Percentiles rank a stretch among this genome's conserved stretches.
phyloP scores from a whole-genome alignment of 2,888 invertebrate species.

The Mechanitis messenoides region DNA sequence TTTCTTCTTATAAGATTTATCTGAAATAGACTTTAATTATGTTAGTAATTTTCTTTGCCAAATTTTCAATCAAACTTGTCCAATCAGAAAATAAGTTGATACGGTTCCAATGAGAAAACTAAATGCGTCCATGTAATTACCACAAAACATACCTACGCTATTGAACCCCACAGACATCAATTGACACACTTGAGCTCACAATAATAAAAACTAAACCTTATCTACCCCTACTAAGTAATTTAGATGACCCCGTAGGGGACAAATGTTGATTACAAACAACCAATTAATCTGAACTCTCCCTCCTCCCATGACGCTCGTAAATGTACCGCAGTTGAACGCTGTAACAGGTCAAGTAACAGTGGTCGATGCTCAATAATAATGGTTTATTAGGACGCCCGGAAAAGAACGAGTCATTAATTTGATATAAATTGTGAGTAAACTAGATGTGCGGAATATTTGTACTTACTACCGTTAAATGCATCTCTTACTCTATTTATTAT shows the following conservation, averaged over 20 bases:
- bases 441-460: constrained; percentile 14
- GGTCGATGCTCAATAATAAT: constrained; percentile 36
- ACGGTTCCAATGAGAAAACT: no score
- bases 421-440: constrained; percentile 27
- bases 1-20: no score
- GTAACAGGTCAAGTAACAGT: constrained; percentile 31
- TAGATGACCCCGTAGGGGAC: constrained; percentile 55
- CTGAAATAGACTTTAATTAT: no score
- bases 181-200: constrained; percentile 53
- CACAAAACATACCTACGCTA: constrained; percentile 11
- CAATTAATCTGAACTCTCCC: constrained; percentile 45
- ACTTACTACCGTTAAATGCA: neutral
- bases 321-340: constrained; percentile 25
- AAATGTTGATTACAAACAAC: constrained; percentile 59
- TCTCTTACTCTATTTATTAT: neutral
- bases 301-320: constrained; percentile 37
- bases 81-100: no score
- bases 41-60: neutral
- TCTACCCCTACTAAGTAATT: constrained; percentile 67
- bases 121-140: constrained; percentile 14
- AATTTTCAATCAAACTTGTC: no score
- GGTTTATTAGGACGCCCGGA: constrained; percentile 29
- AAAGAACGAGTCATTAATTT: constrained; percentile 30
- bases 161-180: constrained; percentile 37
- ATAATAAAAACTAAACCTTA: constrained; percentile 69